Evolutionary conservation across 2,113 vertebrate species (phyloP).

Genomic region (Chaetorhynchus papuensis): DNA sequence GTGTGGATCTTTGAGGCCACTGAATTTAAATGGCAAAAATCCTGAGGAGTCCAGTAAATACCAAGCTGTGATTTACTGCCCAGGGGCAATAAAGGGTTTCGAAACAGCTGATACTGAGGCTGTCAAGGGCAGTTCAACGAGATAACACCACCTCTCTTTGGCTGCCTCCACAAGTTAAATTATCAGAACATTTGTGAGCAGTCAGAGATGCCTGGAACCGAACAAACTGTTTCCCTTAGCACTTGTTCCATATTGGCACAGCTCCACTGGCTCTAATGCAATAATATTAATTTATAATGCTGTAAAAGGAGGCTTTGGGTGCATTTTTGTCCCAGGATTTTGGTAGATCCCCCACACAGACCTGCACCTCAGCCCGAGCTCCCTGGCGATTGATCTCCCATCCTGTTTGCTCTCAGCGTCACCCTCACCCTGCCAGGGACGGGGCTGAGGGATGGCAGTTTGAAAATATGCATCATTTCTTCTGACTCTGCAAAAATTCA

Average conservation of each 20-base stretch:
- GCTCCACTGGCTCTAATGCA: fast-evolving
- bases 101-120: not conserved
- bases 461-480: not conserved
- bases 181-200: fast-evolving
- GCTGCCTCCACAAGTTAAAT: not conserved
- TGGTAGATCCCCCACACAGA: not conserved
- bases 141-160: not conserved
- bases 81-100: not conserved
- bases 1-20: not conserved
- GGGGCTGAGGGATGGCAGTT: not conserved
- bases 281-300: not conserved
- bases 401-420: not conserved
- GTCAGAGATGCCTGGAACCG: fast-evolving
- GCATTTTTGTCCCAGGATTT: not conserved
- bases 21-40: not conserved
- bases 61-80: not conserved
- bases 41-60: not conserved
- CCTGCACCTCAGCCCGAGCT: not conserved
- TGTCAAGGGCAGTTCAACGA: not conserved
- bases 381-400: not conserved
- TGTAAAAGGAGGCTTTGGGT: fast-evolving
- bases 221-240: not conserved
- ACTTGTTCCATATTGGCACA: not conserved
- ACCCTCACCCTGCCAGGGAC: not conserved
- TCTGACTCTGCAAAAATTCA: not conserved